Conservation (phyloP, 2,888 invertebrate species). For the Uropetala carovei region DNA sequence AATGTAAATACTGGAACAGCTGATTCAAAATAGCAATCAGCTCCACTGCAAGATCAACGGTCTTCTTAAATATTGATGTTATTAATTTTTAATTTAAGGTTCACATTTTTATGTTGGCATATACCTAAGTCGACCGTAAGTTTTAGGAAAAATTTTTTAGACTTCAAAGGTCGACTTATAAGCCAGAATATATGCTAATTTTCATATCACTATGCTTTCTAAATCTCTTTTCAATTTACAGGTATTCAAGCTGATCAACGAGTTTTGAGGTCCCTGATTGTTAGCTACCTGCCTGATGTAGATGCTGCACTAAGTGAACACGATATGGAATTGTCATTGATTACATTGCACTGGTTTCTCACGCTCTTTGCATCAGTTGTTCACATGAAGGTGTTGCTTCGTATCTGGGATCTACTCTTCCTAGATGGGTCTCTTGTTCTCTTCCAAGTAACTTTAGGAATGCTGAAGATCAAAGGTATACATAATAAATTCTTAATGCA, state of each 20-base stretch:
- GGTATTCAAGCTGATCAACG: constrained; percentile 97
- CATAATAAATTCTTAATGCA: background rate
- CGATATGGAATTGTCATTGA: constrained; percentile 95
- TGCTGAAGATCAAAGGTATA: constrained; percentile 88
- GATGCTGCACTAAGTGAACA: constrained; percentile 95
- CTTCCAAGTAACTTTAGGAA: constrained; percentile 95
- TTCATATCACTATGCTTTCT: background rate
- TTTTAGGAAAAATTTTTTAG: too few species aligned
- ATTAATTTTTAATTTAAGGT: too few species aligned
- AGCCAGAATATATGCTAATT: too few species aligned
- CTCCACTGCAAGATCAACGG: too few species aligned
- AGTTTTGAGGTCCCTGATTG: constrained; percentile 94
- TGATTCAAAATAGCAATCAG: too few species aligned
- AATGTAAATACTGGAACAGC: too few species aligned
- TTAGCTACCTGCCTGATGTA: constrained; percentile 91
- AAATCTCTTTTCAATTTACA: constrained; percentile 71
- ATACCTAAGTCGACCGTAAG: too few species aligned
- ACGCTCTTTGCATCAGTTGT: constrained; percentile 98
- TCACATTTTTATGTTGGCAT: too few species aligned
- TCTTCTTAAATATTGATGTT: too few species aligned
- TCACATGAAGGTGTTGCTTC: constrained; percentile 93
- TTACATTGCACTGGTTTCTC: constrained; percentile 98
- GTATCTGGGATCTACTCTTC: constrained; percentile 98
- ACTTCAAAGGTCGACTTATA: too few species aligned
- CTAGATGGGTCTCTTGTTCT: constrained; percentile 96